Evolutionary conservation across 2,888 invertebrate genomes (phyloP).

Genomic region (Pseudanteris insignis): DNA sequence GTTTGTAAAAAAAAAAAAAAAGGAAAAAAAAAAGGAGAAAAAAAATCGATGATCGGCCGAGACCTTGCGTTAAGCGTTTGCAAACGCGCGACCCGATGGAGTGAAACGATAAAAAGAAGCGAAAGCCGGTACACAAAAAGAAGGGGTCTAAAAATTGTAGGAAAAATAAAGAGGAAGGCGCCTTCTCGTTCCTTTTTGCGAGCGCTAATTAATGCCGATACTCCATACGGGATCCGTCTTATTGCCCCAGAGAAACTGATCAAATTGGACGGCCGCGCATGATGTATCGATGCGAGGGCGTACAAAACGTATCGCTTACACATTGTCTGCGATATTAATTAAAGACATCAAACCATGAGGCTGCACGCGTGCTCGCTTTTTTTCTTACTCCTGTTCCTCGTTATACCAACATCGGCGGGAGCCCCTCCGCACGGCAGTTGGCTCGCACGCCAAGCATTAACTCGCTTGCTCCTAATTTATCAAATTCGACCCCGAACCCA

Average conservation of each 20-base stretch:
- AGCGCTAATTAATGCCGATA: conserved; percentile 38
- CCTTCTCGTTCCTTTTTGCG: conserved; percentile 31
- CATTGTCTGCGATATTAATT: conserved; percentile 46
- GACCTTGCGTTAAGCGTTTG: conserved; percentile 21
- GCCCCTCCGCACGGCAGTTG: conserved; percentile 33
- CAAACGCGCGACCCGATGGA: conserved; percentile 8
- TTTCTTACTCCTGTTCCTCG: conserved; percentile 9
- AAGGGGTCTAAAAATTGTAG: conserved; percentile 9
- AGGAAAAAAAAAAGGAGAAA: conserved; percentile 1
- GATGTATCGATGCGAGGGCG: conserved; percentile 43
- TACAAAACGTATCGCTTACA: conserved; percentile 40
- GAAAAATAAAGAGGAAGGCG: conserved; percentile 31
- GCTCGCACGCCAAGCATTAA: conserved; percentile 18
- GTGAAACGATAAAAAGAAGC: neutral
- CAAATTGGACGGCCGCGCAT: conserved; percentile 28
- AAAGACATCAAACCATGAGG: conserved; percentile 30
- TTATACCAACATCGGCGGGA: conserved; percentile 28
- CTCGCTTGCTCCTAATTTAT: conserved; percentile 14
- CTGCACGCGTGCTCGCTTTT: conserved; percentile 36
- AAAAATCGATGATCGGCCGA: conserved; percentile 25
- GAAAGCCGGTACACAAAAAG: conserved; percentile 4
- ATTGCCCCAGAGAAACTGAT: conserved; percentile 18
- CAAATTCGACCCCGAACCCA: conserved; percentile 12
- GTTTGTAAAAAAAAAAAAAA: conserved; percentile 11
- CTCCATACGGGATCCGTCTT: conserved; percentile 41